Percentiles rank a stretch among this genome's conserved stretches.
These are phyloP conservation scores for Spinus olivaceus DNA, from an alignment of 2,797 vertebrate genomes.

Conservation along the genomic window DNA sequence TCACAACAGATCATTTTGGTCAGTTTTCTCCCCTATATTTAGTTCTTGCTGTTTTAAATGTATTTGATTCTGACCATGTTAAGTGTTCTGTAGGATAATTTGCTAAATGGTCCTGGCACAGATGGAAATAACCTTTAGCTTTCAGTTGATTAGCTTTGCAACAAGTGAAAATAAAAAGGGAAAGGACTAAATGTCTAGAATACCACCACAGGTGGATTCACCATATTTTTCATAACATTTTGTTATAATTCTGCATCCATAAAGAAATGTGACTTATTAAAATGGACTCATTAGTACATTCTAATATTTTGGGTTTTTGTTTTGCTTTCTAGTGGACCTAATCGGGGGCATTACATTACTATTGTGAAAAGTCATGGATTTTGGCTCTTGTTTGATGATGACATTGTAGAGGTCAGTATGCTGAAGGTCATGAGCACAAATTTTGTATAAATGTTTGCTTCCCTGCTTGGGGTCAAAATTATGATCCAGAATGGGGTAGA, in stretches of 20 bases:
- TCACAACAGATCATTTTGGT: neutral
- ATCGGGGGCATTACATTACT: conserved; percentile 96
- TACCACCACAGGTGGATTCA: neutral
- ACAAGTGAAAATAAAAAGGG: neutral
- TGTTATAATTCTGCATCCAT: neutral
- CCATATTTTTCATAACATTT: neutral
- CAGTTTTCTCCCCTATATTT: neutral
- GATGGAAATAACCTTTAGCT: neutral
- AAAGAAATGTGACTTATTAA: neutral
- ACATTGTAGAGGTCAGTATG: conserved; percentile 94
- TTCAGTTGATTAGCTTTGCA: neutral
- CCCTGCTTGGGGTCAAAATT: neutral
- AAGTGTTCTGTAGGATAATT: neutral
- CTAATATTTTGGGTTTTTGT: neutral
- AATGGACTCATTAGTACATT: neutral
- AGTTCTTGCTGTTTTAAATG: neutral
- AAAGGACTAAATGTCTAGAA: neutral
- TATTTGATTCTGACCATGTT: neutral
- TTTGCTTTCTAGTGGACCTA: conserved; percentile 84
- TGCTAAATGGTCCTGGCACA: neutral
- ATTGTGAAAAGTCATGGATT: conserved; percentile 98
- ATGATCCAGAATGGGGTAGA: neutral
- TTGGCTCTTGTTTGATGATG: conserved; percentile 97
- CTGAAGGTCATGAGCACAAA: neutral
- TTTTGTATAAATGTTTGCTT: neutral